These are phyloP conservation scores for Halichoerus grypus DNA, from an alignment of 2,113 vertebrate genomes.

Conservation along the genomic window DNA sequence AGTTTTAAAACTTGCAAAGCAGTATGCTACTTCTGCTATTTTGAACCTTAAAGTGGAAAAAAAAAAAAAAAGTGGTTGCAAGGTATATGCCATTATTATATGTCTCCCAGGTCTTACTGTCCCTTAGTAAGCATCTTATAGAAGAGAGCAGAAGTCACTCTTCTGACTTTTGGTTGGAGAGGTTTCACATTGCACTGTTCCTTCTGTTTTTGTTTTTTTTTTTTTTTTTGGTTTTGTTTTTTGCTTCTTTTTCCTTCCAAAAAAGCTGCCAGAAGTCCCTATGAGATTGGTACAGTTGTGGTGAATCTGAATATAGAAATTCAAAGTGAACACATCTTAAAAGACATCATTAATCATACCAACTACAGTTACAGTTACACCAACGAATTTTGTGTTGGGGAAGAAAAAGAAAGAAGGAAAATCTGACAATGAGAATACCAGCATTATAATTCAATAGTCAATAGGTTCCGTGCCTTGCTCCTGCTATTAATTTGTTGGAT, in stretches of 20 bases:
- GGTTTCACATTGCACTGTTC: background rate
- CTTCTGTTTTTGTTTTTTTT: background rate
- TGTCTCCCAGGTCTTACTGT: background rate
- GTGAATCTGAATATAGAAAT: background rate
- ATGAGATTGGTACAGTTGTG: background rate
- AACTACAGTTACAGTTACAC: background rate
- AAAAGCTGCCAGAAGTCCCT: background rate
- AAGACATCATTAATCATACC: background rate
- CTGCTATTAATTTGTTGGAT: constrained; percentile 38
- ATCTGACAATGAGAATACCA: background rate
- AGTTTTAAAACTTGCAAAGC: constrained; percentile 49
- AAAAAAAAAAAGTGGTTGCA: background rate
- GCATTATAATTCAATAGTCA: constrained; percentile 48
- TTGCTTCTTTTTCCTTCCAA: background rate
- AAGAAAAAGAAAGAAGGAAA: background rate
- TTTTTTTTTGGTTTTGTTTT: too few species aligned
- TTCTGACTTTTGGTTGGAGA: background rate
- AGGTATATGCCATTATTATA: background rate
- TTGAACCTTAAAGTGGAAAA: background rate
- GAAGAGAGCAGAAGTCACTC: background rate
- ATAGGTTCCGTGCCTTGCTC: background rate
- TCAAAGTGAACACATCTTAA: background rate
- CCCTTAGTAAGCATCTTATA: background rate
- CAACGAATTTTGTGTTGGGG: background rate
- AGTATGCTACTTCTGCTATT: background rate